Conservation (phyloP, 2,888 invertebrate genomes). For the Steinernema scapterisci region DNA sequence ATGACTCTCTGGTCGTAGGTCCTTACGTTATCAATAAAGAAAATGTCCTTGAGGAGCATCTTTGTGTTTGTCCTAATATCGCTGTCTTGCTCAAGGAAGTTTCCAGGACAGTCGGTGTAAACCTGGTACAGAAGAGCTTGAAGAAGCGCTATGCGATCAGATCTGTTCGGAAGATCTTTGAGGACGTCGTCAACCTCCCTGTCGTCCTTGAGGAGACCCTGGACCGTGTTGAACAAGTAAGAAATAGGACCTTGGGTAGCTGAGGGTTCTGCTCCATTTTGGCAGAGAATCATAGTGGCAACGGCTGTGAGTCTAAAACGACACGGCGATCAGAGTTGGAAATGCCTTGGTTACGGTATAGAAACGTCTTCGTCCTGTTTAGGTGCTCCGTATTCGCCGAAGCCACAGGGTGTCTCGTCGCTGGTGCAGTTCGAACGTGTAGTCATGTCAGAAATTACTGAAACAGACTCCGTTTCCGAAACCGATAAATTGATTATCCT, state of each 20-base stretch:
- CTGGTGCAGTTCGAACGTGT: constrained; percentile 56
- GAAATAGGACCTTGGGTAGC: neutral
- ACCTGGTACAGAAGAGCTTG: constrained; percentile 1
- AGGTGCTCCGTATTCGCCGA: constrained; percentile 54
- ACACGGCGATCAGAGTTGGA: neutral
- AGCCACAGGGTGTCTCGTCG: constrained; percentile 52
- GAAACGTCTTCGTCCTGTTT: neutral
- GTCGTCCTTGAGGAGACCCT: neutral
- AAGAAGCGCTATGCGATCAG: neutral
- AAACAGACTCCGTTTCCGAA: no score
- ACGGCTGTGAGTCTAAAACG: neutral
- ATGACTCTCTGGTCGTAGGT: neutral
- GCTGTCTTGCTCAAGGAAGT: neutral
- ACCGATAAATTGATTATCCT: no score
- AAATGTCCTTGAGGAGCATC: neutral
- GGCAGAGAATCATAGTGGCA: neutral
- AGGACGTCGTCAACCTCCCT: neutral
- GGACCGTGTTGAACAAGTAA: neutral
- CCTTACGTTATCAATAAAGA: neutral
- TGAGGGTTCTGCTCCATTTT: neutral
- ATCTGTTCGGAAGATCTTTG: neutral
- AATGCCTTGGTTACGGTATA: neutral
- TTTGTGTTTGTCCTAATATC: neutral
- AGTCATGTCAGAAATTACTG: constrained; percentile 52
- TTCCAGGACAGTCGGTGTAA: neutral